Evolutionary conservation across 2,113 vertebrate species (phyloP).

Genomic region (Thamnaconus septentrionalis): DNA sequence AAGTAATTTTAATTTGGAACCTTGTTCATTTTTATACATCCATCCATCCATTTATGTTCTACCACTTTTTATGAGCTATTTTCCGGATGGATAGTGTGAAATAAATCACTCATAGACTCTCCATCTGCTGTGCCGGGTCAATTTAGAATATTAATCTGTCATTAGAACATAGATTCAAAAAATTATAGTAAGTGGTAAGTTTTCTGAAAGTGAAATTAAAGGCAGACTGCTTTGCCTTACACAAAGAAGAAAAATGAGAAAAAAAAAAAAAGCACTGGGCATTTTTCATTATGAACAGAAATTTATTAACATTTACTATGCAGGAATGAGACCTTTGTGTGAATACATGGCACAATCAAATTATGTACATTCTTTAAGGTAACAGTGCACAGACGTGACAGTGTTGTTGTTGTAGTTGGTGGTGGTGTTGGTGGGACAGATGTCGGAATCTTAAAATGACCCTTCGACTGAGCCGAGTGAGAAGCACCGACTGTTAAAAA

Average conservation of each 20-base stretch:
- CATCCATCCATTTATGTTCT: too few species aligned
- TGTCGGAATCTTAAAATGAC: slow-evolving; percentile 59
- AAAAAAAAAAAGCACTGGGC: not conserved
- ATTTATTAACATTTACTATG: slow-evolving; percentile 77
- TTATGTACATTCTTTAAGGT: slow-evolving; percentile 77
- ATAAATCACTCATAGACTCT: too few species aligned
- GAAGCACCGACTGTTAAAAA: slow-evolving; percentile 71
- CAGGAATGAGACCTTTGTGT: slow-evolving; percentile 74
- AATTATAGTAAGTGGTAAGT: too few species aligned
- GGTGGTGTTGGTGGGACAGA: slow-evolving; percentile 25
- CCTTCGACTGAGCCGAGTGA: slow-evolving; percentile 67
- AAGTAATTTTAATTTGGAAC: slow-evolving; percentile 66
- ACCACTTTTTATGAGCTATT: too few species aligned
- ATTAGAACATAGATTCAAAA: too few species aligned
- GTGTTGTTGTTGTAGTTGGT: not conserved
- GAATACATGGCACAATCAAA: slow-evolving; percentile 80
- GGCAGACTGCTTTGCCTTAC: not conserved
- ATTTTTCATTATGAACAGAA: slow-evolving; percentile 72
- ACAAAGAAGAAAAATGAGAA: not conserved
- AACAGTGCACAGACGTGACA: slow-evolving; percentile 63
- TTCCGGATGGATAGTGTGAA: too few species aligned
- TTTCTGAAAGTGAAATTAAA: too few species aligned
- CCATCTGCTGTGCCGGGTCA: too few species aligned
- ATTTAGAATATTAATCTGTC: too few species aligned
- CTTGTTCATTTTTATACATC: too few species aligned